phyloP scores from a whole-genome alignment of 2,888 invertebrate genomes.

The Rotaria macrura region DNA sequence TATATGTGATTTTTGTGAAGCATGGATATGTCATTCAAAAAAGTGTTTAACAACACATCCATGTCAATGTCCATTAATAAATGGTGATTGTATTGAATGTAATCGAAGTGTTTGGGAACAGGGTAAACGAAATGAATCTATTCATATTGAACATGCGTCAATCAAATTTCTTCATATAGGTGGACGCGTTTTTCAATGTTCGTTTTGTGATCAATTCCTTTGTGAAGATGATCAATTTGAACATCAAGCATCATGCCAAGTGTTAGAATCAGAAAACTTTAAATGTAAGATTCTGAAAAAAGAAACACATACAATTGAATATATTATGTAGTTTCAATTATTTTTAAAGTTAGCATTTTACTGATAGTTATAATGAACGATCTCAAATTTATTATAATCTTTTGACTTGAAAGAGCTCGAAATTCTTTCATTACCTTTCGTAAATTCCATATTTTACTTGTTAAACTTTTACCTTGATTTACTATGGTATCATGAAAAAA shows the following conservation, averaged over 20 bases:
- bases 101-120: slow-evolving; percentile 89
- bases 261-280: slow-evolving; percentile 81
- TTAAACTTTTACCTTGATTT: too few species aligned
- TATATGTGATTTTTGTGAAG: slow-evolving; percentile 91
- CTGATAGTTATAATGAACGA: too few species aligned
- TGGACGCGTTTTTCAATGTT: slow-evolving; percentile 65
- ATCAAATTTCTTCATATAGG: slow-evolving; percentile 39
- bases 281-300: slow-evolving; percentile 61
- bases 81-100: slow-evolving; percentile 80
- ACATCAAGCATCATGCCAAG: slow-evolving; percentile 84
- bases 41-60: slow-evolving; percentile 80
- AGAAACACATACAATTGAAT: too few species aligned
- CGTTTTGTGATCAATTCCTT: slow-evolving; percentile 69
- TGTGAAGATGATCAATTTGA: slow-evolving; percentile 94
- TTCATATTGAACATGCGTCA: background rate
- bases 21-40: slow-evolving; percentile 87
- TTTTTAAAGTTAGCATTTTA: too few species aligned
- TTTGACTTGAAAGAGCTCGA: too few species aligned
- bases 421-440: too few species aligned
- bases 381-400: too few species aligned
- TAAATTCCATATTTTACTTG: too few species aligned
- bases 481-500: too few species aligned
- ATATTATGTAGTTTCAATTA: too few species aligned
- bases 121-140: slow-evolving; percentile 53
- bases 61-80: slow-evolving; percentile 75